A percentile compares a stretch with the other conserved stretches of the same genome.
Evolutionary conservation across 2,888 invertebrate species (phyloP).

Genomic region (Nipponacmea schrenckii): DNA sequence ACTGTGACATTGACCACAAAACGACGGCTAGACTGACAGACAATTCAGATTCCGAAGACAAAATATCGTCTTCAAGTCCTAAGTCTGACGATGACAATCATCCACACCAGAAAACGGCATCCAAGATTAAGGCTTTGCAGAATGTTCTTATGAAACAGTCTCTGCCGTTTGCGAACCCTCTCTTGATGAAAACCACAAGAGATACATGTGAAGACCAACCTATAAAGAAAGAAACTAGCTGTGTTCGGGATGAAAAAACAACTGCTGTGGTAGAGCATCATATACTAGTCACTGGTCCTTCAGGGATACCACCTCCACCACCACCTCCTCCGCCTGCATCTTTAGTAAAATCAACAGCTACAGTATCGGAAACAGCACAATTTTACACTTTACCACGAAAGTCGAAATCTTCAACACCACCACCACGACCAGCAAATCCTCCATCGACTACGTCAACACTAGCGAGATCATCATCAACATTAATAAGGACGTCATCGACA

Average conservation of each 20-base stretch:
- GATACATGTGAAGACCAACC: background rate
- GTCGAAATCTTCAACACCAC: background rate
- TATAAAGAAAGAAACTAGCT: background rate
- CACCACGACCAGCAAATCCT: background rate
- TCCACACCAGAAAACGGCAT: slow-evolving; percentile 17
- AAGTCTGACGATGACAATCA: background rate
- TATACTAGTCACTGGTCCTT: background rate
- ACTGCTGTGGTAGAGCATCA: background rate
- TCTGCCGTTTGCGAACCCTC: slow-evolving; percentile 31
- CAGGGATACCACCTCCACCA: slow-evolving; percentile 17
- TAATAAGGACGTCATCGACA: no score
- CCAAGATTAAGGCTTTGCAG: slow-evolving; percentile 35
- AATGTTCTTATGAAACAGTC: slow-evolving; percentile 35
- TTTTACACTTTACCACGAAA: background rate
- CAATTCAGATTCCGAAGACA: background rate
- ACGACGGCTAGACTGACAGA: background rate
- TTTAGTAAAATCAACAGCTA: background rate
- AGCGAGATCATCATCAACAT: no score
- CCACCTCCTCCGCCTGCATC: slow-evolving; percentile 13
- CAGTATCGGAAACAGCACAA: no score
- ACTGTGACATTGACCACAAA: background rate
- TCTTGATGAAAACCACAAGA: slow-evolving; percentile 9
- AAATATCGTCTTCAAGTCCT: background rate
- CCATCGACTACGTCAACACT: background rate
- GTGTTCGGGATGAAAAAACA: background rate